phyloP scores from a whole-genome alignment of 1,140 invertebrate genomes.

The Papilio glaucus region DNA sequence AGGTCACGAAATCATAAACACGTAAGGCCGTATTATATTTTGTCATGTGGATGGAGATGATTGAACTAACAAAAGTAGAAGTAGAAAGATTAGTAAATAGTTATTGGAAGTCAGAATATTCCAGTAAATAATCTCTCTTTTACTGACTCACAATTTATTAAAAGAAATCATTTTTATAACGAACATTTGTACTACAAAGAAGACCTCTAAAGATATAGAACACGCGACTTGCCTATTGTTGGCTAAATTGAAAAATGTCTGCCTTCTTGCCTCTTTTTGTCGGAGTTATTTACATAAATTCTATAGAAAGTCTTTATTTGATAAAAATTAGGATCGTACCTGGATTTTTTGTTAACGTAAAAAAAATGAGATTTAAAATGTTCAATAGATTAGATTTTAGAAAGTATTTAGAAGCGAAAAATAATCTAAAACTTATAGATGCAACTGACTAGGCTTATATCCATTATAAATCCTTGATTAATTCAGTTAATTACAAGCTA shows the following conservation, averaged over 20 bases:
- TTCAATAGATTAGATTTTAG: too few relatives aligned
- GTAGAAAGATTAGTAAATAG: too few relatives aligned
- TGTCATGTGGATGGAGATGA: too few relatives aligned
- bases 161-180: background rate
- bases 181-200: background rate
- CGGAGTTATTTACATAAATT: slow-evolving; percentile 16
- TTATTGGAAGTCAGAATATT: background rate
- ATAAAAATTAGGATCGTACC: background rate
- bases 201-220: slow-evolving; percentile 10
- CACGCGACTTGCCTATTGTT: slow-evolving; percentile 12
- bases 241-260: slow-evolving; percentile 22
- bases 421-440: too few relatives aligned
- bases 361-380: too few relatives aligned
- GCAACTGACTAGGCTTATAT: too few relatives aligned
- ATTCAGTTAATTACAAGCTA: too few relatives aligned
- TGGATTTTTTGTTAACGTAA: background rate
- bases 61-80: too few relatives aligned
- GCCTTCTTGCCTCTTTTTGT: slow-evolving; percentile 21
- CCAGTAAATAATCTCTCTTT: background rate
- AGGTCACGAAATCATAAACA: too few relatives aligned
- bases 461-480: too few relatives aligned
- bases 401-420: too few relatives aligned
- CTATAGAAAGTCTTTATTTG: background rate
- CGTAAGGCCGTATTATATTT: too few relatives aligned
- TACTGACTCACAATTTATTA: background rate